phyloP scores from a whole-genome alignment of 2,888 invertebrate genomes.

The Philhelius pedissequus region DNA sequence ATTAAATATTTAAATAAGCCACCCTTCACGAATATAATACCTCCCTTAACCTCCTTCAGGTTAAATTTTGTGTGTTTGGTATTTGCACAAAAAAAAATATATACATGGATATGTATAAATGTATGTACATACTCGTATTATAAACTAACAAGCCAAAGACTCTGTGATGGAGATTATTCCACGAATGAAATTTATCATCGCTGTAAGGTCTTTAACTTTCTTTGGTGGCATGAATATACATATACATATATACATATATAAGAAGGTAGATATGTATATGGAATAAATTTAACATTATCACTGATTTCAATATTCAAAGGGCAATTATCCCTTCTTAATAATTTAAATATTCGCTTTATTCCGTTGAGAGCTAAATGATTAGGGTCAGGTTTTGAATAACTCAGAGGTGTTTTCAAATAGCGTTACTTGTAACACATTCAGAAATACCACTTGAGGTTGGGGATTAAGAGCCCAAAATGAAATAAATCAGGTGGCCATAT shows the following conservation, averaged over 20 bases:
- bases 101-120: not conserved
- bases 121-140: not conserved
- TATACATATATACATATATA: not conserved
- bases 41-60: not conserved
- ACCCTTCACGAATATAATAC: constrained; percentile 18
- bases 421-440: constrained; percentile 4
- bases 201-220: not conserved
- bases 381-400: constrained; percentile 24
- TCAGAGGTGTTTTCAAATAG: constrained; percentile 3
- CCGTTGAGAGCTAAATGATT: constrained; percentile 23
- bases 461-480: not conserved
- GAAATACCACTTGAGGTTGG: not conserved
- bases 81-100: not conserved
- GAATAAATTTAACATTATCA: constrained; percentile 46
- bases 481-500: not conserved
- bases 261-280: not conserved
- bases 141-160: constrained; percentile 11
- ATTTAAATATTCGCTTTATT: constrained; percentile 38
- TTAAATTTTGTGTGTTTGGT: not conserved
- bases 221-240: no score
- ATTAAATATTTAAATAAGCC: constrained; percentile 62
- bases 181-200: not conserved
- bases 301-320: constrained; percentile 62
- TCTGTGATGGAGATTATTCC: not conserved
- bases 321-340: constrained; percentile 57